A percentile compares a stretch with the other conserved stretches of the same genome.
Evolutionary conservation across 2,113 vertebrate species (phyloP).

Genomic region (Alaudala cheleensis): DNA sequence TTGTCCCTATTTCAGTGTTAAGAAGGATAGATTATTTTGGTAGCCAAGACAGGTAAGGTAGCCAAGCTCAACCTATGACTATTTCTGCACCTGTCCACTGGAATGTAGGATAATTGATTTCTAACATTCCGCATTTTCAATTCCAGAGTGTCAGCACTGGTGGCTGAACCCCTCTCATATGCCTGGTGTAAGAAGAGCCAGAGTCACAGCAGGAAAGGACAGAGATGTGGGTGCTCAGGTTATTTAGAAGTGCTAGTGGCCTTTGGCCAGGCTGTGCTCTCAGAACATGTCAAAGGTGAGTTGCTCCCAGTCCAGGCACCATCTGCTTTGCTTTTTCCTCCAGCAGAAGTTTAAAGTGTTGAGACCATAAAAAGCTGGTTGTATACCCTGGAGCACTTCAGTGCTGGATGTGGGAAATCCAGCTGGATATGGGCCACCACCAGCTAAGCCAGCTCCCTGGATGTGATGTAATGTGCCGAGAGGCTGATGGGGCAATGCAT

Average conservation of each 20-base stretch:
- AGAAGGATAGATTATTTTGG: neutral
- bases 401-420: neutral
- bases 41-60: neutral
- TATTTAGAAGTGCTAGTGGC: neutral
- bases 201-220: neutral
- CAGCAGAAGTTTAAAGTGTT: neutral
- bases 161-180: neutral
- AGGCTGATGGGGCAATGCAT: neutral
- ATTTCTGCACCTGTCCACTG: neutral
- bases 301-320: neutral
- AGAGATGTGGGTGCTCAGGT: neutral
- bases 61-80: neutral
- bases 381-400: neutral
- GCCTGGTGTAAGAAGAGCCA: neutral
- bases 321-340: neutral
- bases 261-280: neutral
- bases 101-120: rapidly evolving
- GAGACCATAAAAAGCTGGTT: neutral
- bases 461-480: neutral
- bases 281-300: neutral
- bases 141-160: neutral
- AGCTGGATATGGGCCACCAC: neutral
- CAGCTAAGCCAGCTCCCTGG: neutral
- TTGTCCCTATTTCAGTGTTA: neutral
- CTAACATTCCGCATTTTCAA: neutral